Evolutionary conservation across 2,113 vertebrate genomes (phyloP), one percentile per base, ranked within the genome.

Genomic region (Tupaia chinensis): DNA sequence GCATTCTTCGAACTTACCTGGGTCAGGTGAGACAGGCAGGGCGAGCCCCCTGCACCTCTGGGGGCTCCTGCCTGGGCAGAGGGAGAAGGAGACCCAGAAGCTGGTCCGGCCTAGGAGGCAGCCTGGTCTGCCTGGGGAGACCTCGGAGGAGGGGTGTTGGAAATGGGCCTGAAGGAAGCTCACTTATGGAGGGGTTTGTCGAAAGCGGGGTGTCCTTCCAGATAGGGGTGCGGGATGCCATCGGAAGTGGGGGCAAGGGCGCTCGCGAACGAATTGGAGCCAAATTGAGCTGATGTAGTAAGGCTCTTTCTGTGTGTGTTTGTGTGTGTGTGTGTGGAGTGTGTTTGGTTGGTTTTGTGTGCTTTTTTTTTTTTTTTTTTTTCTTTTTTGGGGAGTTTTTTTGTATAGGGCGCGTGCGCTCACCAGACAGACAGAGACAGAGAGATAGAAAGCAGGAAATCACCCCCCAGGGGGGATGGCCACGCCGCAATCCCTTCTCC

Each of bases 211-310:
- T 22, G 7, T 78, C 13, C 32, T 44, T 73, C 63, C 9, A 9
- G 77, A 34, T 20, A 2, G 1, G 8, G 23, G 5, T 60, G 4
- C 9, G 0, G 68, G 88, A 68, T 7, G 0, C n/a, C 9, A 29
- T 32, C 29, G 60, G 60, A 61, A 25, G 56, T 14, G 66, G 22
- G 25, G 32, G 3, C 11, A 16, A 14, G 25, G 58, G 76, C 70
- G 53, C 70, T 19, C 19, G 1, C 25, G 29, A 58, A 16, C 2
- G 1, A n/a, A 8, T 20, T 32, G 77, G 20, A 58, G n/a, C 58
- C 4, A 91, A 61, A 60, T 8, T 23, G 5, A 66, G 9, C 19
- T 78, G 65, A 58, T 54, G 84, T 44, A 53, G 58, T 27, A 73
- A 54, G 20, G 34, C 5, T 44, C 44, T 44, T 44, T 44, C 44